phyloP scores from a whole-genome alignment of 2,797 vertebrate genomes.

The Pachyuromys duprasi region DNA sequence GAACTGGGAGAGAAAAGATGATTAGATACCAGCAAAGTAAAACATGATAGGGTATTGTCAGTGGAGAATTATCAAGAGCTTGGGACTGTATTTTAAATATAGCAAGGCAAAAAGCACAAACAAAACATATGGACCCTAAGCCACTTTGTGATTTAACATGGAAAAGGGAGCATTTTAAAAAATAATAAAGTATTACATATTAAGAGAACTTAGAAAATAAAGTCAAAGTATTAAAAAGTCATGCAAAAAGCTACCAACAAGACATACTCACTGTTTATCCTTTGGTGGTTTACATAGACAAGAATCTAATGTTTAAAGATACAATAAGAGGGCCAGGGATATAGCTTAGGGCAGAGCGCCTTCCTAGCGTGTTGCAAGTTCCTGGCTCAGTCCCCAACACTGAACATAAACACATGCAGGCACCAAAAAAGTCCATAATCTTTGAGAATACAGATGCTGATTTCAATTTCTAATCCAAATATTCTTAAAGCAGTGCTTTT shows the following conservation, averaged over 20 bases:
- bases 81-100: neutral
- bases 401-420: neutral
- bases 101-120: neutral
- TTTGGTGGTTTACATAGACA: neutral
- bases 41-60: neutral
- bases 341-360: neutral
- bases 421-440: neutral
- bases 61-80: neutral
- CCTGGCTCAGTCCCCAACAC: neutral
- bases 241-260: neutral
- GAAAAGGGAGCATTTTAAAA: neutral
- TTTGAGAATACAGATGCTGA: neutral
- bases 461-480: constrained; percentile 32
- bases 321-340: neutral
- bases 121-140: neutral
- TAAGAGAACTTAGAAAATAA: constrained; percentile 21
- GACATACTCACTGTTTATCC: neutral
- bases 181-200: neutral
- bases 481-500: neutral
- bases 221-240: constrained; percentile 27
- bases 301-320: constrained; percentile 1
- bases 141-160: neutral
- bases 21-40: neutral
- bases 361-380: neutral
- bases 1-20: neutral